Conservation (phyloP, 2,888 invertebrate genomes). For the Hermodice carunculata region DNA sequence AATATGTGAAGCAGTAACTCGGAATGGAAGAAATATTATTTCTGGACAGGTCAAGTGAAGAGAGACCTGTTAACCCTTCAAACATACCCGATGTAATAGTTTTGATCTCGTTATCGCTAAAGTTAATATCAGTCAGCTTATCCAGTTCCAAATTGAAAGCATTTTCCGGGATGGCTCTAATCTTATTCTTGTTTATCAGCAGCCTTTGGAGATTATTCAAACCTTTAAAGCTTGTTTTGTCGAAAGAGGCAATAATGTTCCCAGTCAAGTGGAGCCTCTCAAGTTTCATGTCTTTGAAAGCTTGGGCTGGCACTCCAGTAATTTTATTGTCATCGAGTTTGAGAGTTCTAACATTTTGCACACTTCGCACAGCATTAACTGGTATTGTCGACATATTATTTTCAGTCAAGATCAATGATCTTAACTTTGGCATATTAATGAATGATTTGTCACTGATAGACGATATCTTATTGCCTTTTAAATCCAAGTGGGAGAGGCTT, state of each 20-base stretch:
- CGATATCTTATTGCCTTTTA: conserved; percentile 21
- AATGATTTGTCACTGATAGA: conserved; percentile 21
- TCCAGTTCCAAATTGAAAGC: conserved; percentile 29
- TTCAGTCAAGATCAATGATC: conserved; percentile 14
- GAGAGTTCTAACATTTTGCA: conserved; percentile 22
- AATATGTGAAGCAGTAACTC: conserved; percentile 10
- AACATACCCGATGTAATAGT: conserved; percentile 16
- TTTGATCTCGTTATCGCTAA: conserved; percentile 19
- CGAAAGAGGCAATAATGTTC: conserved; percentile 15
- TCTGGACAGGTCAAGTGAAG: conserved; percentile 21
- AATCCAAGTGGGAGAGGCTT: conserved; percentile 24
- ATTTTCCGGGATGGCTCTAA: conserved; percentile 12
- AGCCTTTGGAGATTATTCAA: conserved; percentile 15
- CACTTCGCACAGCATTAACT: conserved; percentile 2
- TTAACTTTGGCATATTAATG: conserved; percentile 10
- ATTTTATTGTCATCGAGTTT: conserved; percentile 21
- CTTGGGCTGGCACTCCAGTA: conserved; percentile 3
- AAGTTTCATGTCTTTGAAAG: conserved; percentile 24
- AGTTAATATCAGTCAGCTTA: conserved; percentile 17
- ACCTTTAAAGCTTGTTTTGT: conserved; percentile 18
- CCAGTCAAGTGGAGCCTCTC: conserved; percentile 20
- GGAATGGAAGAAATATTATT: conserved; percentile 22
- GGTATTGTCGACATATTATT: conserved; percentile 24
- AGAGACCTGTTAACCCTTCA: conserved; percentile 9
- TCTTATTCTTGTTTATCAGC: conserved; percentile 19